These are phyloP conservation scores for Zaprionus lineosus DNA, from an alignment of 2,888 invertebrate species.

Conservation along the genomic window DNA sequence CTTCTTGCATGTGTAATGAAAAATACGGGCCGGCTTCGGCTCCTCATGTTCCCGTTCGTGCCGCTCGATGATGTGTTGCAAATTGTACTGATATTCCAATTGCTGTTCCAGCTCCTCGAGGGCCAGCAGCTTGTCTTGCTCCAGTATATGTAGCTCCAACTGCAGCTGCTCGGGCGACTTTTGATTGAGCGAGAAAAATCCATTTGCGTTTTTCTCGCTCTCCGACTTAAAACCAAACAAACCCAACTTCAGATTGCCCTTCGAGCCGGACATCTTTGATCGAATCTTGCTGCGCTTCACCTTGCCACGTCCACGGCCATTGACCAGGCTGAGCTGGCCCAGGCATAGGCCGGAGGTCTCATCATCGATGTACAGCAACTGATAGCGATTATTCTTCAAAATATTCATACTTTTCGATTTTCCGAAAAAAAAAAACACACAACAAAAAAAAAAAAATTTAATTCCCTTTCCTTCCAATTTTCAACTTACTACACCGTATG, in stretches of 20 bases:
- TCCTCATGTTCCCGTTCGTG: constrained; percentile 3
- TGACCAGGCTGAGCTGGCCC: not conserved
- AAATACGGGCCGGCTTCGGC: constrained; percentile 4
- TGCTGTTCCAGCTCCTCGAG: not conserved
- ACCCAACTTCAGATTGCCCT: too few species aligned
- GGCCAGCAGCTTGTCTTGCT: too few species aligned
- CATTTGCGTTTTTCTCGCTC: too few species aligned
- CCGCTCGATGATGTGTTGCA: too few species aligned
- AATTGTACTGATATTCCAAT: not conserved
- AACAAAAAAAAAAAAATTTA: not conserved
- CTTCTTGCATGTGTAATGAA: constrained; percentile 16
- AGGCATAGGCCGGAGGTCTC: constrained; percentile 1
- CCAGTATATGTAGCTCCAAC: not conserved
- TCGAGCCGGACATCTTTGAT: too few species aligned
- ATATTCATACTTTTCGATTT: constrained; percentile 16
- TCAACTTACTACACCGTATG: too few species aligned
- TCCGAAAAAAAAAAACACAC: not conserved
- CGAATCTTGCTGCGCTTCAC: too few species aligned
- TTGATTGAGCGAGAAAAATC: too few species aligned
- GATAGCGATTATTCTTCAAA: constrained; percentile 28
- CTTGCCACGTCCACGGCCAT: not conserved
- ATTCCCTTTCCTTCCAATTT: not conserved
- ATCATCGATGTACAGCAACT: constrained; percentile 38
- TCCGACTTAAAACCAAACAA: too few species aligned
- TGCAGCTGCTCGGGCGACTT: not conserved